Conservation (phyloP, 2,888 invertebrate genomes). For the Autographa pulchrina region DNA sequence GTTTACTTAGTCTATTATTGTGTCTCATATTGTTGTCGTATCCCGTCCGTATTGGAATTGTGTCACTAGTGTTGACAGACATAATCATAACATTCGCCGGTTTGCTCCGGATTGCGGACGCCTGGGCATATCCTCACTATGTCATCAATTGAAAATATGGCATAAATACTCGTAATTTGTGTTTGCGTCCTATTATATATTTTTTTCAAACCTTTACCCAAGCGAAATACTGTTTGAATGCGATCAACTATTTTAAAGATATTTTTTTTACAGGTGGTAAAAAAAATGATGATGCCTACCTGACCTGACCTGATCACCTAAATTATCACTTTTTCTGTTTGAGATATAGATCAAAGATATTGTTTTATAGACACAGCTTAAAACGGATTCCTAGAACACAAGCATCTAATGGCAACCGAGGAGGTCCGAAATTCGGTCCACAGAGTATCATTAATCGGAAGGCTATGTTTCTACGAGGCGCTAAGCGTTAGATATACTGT, state of each 20-base stretch:
- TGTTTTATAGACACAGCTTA: not conserved
- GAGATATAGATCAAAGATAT: too few species aligned
- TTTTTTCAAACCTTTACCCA: too few species aligned
- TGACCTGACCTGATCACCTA: too few species aligned
- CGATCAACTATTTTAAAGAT: too few species aligned
- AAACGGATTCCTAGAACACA: not conserved
- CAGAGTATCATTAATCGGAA: not conserved
- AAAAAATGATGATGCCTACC: too few species aligned
- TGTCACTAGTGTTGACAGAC: conserved; percentile 5
- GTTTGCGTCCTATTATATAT: not conserved
- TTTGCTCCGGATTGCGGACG: not conserved
- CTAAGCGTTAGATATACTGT: conserved; percentile 22
- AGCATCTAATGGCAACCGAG: not conserved
- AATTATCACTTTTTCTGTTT: too few species aligned
- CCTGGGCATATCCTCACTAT: not conserved
- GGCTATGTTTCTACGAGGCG: conserved; percentile 1
- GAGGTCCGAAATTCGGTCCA: not conserved
- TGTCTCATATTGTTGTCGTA: not conserved
- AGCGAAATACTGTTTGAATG: too few species aligned
- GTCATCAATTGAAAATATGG: not conserved
- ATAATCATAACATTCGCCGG: conserved; percentile 5
- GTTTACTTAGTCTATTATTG: not conserved
- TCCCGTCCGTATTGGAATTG: conserved; percentile 6
- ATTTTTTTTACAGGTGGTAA: too few species aligned
- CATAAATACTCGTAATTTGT: not conserved